Evolutionary conservation across 2,888 invertebrate genomes (phyloP).

Genomic region (Ochropleura leucogaster): DNA sequence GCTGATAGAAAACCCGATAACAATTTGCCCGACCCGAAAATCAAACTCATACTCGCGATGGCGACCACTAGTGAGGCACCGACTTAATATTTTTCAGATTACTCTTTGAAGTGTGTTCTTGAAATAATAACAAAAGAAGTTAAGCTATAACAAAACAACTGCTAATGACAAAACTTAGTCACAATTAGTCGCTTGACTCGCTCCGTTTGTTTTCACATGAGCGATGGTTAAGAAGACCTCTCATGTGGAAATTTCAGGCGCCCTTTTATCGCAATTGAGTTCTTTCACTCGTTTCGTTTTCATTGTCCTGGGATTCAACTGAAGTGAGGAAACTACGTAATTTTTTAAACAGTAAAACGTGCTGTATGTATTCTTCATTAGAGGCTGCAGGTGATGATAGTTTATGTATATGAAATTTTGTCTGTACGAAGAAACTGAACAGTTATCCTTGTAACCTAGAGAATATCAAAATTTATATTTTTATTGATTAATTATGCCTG

Average conservation of each 20-base stretch:
- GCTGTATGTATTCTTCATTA: background rate
- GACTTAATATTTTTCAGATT: background rate
- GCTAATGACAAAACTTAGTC: constrained; percentile 50
- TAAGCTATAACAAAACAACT: constrained; percentile 34
- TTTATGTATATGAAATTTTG: background rate
- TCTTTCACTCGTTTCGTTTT: constrained; percentile 29
- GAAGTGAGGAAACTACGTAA: background rate
- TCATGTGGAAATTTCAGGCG: constrained; percentile 47
- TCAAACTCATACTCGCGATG: no score
- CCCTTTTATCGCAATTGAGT: constrained; percentile 28
- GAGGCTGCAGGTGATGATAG: background rate
- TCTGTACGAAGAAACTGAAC: no score
- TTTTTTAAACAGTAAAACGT: constrained; percentile 1
- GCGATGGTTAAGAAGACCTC: constrained; percentile 21
- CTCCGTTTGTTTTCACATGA: constrained; percentile 47
- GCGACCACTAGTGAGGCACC: no score
- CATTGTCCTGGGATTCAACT: constrained; percentile 5
- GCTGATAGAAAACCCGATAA: no score
- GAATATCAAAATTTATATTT: background rate
- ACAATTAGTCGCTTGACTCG: constrained; percentile 13
- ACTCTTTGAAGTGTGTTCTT: constrained; percentile 12
- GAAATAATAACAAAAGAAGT: constrained; percentile 22
- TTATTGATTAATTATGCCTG: background rate
- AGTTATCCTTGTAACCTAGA: background rate
- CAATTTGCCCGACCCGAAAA: no score